These are phyloP conservation scores for Lacanobia oleracea DNA, from an alignment of 2,888 invertebrate species.

Conservation along the genomic window DNA sequence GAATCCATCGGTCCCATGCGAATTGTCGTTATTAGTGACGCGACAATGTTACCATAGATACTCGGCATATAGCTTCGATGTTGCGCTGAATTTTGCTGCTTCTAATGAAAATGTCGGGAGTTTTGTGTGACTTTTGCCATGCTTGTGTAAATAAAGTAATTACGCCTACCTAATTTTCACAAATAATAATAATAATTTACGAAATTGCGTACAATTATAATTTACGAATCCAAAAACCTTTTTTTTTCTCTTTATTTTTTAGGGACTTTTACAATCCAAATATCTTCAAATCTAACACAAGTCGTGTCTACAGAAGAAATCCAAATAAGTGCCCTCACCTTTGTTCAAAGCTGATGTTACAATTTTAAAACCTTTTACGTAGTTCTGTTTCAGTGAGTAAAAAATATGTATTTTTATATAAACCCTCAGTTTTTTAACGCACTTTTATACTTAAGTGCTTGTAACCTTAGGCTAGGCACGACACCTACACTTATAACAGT, in stretches of 20 bases:
- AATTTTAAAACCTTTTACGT: background rate
- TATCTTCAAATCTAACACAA: background rate
- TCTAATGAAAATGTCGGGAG: background rate
- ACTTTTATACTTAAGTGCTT: conserved; percentile 21
- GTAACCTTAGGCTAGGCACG: conserved; percentile 11
- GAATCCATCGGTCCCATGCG: conserved; percentile 74
- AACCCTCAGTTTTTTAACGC: conserved; percentile 15
- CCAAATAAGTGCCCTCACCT: background rate
- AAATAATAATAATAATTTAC: too few relatives aligned
- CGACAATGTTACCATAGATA: conserved; percentile 41
- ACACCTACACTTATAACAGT: conserved; percentile 20
- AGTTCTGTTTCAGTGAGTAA: background rate
- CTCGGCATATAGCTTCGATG: background rate
- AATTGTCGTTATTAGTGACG: conserved; percentile 71
- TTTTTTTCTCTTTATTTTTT: too few relatives aligned
- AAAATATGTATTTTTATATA: conserved; percentile 1
- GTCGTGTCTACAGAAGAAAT: background rate
- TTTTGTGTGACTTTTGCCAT: background rate
- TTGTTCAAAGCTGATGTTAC: background rate
- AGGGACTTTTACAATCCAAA: background rate
- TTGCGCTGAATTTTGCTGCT: conserved; percentile 1
- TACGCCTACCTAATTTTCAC: too few relatives aligned
- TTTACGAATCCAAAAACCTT: background rate
- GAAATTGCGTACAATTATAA: background rate
- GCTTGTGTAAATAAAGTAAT: background rate